These are phyloP conservation scores for Clarias laeviceps DNA, from an alignment of 2,797 vertebrate species.

Conservation along the genomic window DNA sequence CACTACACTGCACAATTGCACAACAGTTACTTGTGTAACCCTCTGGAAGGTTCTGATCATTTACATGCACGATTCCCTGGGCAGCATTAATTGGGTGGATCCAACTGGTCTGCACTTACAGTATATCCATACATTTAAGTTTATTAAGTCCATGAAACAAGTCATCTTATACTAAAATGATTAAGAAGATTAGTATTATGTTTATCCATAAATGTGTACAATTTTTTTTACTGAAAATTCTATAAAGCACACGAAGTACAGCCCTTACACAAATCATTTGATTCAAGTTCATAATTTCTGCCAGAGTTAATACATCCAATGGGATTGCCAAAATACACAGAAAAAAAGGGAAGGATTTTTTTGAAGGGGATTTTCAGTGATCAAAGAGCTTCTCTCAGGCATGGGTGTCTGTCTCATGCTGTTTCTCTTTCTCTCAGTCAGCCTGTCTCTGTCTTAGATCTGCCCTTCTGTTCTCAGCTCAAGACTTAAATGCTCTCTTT, in stretches of 20 bases:
- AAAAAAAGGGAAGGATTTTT: not conserved
- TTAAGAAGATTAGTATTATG: not conserved
- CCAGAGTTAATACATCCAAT: not conserved
- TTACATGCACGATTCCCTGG: not conserved
- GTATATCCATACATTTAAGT: not conserved
- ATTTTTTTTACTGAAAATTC: not conserved
- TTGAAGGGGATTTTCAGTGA: not conserved
- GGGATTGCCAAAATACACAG: not conserved
- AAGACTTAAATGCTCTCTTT: not conserved
- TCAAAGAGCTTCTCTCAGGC: not conserved
- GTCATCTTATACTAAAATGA: not conserved
- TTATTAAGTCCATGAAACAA: not conserved
- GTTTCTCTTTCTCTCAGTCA: conserved; percentile 20
- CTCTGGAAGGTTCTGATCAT: not conserved
- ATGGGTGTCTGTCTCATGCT: not conserved
- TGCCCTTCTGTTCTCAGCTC: not conserved
- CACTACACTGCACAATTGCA: not conserved
- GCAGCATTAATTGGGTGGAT: not conserved
- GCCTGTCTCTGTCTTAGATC: not conserved
- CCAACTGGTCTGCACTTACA: not conserved
- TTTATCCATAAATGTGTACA: not conserved
- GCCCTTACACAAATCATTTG: conserved; percentile 1
- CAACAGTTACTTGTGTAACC: not conserved
- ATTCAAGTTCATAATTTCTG: conserved; percentile 16
- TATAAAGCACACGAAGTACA: conserved; percentile 4